phyloP scores from a whole-genome alignment of 1,140 invertebrate genomes.

The Ceratina australensis region DNA sequence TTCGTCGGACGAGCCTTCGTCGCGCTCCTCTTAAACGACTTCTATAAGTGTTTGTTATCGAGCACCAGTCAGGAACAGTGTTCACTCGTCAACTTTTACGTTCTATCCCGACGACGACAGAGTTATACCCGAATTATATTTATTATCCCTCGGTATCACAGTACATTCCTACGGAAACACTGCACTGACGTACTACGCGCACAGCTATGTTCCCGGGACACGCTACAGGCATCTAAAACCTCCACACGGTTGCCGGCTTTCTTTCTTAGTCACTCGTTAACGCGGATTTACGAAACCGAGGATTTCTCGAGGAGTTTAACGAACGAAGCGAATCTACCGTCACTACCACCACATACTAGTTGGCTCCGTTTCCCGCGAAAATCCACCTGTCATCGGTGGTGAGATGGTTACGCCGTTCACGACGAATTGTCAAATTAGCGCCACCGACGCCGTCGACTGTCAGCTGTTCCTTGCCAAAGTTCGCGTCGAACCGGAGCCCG shows the following conservation, averaged over 20 bases:
- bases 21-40: not conserved
- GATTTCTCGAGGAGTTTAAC: conserved; percentile 5
- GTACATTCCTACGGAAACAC: conserved; percentile 28
- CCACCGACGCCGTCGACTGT: conserved; percentile 7
- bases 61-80: no score
- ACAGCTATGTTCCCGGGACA: conserved; percentile 31
- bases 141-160: conserved; percentile 43
- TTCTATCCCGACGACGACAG: no score
- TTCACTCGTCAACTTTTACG: no score
- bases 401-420: conserved; percentile 4
- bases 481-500: not conserved
- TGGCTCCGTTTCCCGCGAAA: not conserved
- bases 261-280: not conserved
- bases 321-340: not conserved
- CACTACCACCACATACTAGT: conserved; percentile 27
- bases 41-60: no score
- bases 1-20: conserved; percentile 17
- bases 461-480: not conserved
- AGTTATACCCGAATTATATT: no score
- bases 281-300: not conserved
- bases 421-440: not conserved
- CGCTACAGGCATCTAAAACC: conserved; percentile 5
- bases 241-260: not conserved
- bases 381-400: conserved; percentile 11
- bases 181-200: conserved; percentile 32